A percentile compares a stretch with the other conserved stretches of the same genome.
These are phyloP conservation scores for Eumerus sabulonum DNA, from an alignment of 2,888 invertebrate species.

Conservation along the genomic window DNA sequence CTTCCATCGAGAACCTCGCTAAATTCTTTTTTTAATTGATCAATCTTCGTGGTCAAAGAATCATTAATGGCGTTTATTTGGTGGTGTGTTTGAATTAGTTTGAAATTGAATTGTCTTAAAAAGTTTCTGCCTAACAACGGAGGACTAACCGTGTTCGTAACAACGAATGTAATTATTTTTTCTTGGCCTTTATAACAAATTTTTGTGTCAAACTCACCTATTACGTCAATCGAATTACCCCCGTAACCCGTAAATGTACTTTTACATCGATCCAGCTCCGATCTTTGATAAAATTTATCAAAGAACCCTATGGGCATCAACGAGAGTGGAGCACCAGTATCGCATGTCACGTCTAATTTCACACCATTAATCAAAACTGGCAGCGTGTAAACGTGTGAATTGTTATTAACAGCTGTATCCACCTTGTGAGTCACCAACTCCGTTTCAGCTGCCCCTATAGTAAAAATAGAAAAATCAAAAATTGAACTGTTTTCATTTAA, in stretches of 20 bases:
- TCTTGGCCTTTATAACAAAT: too few species aligned
- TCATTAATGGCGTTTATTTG: slow-evolving; percentile 6
- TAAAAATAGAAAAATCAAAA: slow-evolving; percentile 13
- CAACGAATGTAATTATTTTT: too few species aligned
- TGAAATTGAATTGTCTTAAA: neutral
- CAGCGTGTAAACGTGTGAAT: neutral
- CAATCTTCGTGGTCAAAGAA: neutral
- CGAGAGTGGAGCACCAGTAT: too few species aligned
- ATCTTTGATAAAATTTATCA: too few species aligned
- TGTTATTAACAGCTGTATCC: too few species aligned
- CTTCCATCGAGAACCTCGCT: slow-evolving; percentile 18
- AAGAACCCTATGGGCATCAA: too few species aligned
- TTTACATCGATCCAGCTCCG: too few species aligned
- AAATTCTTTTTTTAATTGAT: slow-evolving; percentile 8
- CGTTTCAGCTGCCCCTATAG: slow-evolving; percentile 12
- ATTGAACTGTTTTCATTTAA: too few species aligned
- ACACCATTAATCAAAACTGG: neutral
- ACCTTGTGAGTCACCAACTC: neutral
- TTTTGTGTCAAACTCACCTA: too few species aligned
- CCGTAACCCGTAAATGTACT: too few species aligned
- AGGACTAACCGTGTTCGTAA: too few species aligned
- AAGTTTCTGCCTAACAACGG: slow-evolving; percentile 4
- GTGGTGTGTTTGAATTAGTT: neutral
- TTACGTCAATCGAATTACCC: too few species aligned
- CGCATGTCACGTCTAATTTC: slow-evolving; percentile 2